Evolutionary conservation across 2,888 invertebrate genomes (phyloP).

Genomic region (Apoda limacodes): DNA sequence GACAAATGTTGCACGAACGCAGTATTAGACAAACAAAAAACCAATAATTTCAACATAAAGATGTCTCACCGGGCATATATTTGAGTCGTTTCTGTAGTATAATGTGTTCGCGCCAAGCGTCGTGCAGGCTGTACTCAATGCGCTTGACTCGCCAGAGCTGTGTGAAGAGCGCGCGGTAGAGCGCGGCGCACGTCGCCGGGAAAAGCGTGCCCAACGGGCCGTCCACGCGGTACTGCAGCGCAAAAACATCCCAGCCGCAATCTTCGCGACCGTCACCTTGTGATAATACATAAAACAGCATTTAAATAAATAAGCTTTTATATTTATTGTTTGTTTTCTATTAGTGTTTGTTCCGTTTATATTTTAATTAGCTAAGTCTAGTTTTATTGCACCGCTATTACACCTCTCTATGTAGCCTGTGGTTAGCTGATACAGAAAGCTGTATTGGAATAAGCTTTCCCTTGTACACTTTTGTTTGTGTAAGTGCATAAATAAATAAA

Average conservation of each 20-base stretch:
- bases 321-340: not conserved
- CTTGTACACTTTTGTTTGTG: too few relatives aligned
- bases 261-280: conserved; percentile 74
- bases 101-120: conserved; percentile 85
- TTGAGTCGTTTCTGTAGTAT: conserved; percentile 78
- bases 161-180: conserved; percentile 86
- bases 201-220: conserved; percentile 90
- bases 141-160: conserved; percentile 91
- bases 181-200: conserved; percentile 76
- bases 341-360: not conserved
- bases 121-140: conserved; percentile 86
- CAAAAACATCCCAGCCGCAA: conserved; percentile 91
- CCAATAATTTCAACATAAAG: not conserved
- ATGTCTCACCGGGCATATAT: conserved; percentile 74
- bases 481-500: too few relatives aligned
- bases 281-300: too few relatives aligned
- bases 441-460: too few relatives aligned
- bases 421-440: too few relatives aligned
- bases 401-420: too few relatives aligned
- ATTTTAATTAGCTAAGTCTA: too few relatives aligned
- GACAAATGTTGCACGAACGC: too few relatives aligned
- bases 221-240: conserved; percentile 87
- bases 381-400: too few relatives aligned
- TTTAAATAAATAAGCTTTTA: too few relatives aligned
- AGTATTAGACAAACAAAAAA: too few relatives aligned